Base-by-base conservation (phyloP, 2,797 vertebrate species). In the Chiroxiphia lanceolata region DNA sequence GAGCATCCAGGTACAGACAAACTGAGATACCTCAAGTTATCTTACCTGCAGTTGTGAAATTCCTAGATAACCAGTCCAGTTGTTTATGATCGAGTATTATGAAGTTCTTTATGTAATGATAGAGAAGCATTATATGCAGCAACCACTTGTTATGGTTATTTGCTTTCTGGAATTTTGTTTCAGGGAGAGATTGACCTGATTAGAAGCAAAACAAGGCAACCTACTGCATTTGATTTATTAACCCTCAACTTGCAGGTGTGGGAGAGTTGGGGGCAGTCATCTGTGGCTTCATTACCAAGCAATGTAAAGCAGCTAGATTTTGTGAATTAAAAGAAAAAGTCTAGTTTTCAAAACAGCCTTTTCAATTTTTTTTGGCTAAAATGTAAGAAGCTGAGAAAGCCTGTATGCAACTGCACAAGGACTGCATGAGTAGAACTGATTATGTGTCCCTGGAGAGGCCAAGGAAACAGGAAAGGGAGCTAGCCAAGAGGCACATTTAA, bases 391-490 rank as follows among this genome's bases (percentile, higher is more conserved):
- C 50, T 60, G 50, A 50, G 79, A 80, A 77, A 65, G 44, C 20
- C 44, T n/a, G 2, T 77, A 65, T 54, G 70, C 14, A 92, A 54
- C 45, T 19, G 17, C 25, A 42, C 27, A 45, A 67, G 75, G 69
- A 59, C 45, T 61, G 34, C 44, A 44, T 25, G 44, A 84, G 44
- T 68, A 86, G 77, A n/a, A 56, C 63, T 79, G 51, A 33, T 63
- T 93, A 16, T 34, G 33, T 67, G 40, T 77, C 94, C 77, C 92
- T 21, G 17, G 56, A 90, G 87, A 93, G 48, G 26, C 67, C 70
- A 90, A 69, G 70, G 42, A 81, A 94, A 89, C 54, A 94, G 91
- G 67, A 90, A 93, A 88, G 21, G 22, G 44, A 88, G 40, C 23
- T 44, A 90, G 65, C 40, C 59, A 65, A 93, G 54, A 86, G 59